Evolutionary conservation across 2,113 vertebrate genomes (phyloP).

Genomic region (Rhinolophus ferrumequinum): DNA sequence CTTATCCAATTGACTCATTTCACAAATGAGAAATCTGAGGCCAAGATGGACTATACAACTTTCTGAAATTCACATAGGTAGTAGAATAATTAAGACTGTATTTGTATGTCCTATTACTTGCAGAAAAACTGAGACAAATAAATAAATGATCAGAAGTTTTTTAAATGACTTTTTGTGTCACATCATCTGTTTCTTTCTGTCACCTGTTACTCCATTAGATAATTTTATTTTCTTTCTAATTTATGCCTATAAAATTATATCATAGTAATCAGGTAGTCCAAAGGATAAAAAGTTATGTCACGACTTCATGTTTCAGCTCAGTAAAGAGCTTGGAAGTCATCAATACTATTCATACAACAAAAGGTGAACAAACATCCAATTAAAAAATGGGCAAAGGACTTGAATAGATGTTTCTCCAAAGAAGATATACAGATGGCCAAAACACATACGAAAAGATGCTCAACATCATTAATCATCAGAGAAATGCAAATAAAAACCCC

Average conservation of each 20-base stretch:
- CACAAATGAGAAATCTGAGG: not conserved
- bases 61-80: not conserved
- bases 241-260: not conserved
- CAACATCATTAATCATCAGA: too few species aligned
- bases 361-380: not conserved
- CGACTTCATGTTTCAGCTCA: not conserved
- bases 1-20: not conserved
- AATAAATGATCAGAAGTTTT: not conserved
- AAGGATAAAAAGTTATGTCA: not conserved
- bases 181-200: not conserved
- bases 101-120: not conserved
- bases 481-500: too few species aligned
- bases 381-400: too few species aligned
- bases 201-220: not conserved
- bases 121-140: not conserved
- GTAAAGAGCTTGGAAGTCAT: not conserved
- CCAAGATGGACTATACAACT: not conserved
- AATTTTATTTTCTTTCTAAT: not conserved
- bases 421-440: too few species aligned
- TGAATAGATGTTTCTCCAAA: too few species aligned
- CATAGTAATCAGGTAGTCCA: not conserved
- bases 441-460: too few species aligned
- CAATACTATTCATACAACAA: not conserved
- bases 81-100: not conserved
- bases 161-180: not conserved